Evolutionary conservation across 2,797 vertebrate genomes (phyloP).

Genomic region (Ciconia nigra): DNA sequence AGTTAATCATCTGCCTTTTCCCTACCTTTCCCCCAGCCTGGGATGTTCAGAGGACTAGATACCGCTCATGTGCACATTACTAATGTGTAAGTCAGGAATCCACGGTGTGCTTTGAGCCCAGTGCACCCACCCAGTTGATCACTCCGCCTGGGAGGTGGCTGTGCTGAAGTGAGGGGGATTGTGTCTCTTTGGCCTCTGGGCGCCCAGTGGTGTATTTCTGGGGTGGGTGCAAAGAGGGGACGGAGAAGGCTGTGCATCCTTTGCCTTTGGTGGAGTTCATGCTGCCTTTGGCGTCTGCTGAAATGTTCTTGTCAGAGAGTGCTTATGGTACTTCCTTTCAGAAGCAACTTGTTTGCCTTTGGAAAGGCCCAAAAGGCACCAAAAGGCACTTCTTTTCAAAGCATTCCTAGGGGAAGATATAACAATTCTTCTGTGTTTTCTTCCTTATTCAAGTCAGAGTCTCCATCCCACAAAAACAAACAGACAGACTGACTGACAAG

Average conservation of each 20-base stretch:
- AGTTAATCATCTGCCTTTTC: not conserved
- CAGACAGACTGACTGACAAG: not conserved
- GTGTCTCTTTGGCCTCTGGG: not conserved
- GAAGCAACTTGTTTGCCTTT: constrained; percentile 12
- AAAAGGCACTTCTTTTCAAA: constrained; percentile 62
- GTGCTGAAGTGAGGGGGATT: not conserved
- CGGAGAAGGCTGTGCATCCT: not conserved
- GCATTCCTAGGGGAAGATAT: not conserved
- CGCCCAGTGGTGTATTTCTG: not conserved
- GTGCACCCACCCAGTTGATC: not conserved
- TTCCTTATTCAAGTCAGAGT: not conserved
- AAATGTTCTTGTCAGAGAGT: not conserved
- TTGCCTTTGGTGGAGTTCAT: not conserved
- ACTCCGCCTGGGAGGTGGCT: not conserved
- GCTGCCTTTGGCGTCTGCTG: not conserved
- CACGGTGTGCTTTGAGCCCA: not conserved
- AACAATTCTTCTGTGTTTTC: constrained; percentile 23
- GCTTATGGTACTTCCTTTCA: not conserved
- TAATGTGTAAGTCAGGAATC: fast-evolving
- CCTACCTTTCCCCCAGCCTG: not conserved
- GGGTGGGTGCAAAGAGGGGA: not conserved
- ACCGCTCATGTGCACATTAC: fast-evolving
- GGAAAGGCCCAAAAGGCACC: constrained; percentile 26
- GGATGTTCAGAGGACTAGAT: not conserved
- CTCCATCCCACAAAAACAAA: constrained; percentile 3